Base-by-base conservation (phyloP, 1,140 invertebrate species). In the Drosophila fuyamai region DNA sequence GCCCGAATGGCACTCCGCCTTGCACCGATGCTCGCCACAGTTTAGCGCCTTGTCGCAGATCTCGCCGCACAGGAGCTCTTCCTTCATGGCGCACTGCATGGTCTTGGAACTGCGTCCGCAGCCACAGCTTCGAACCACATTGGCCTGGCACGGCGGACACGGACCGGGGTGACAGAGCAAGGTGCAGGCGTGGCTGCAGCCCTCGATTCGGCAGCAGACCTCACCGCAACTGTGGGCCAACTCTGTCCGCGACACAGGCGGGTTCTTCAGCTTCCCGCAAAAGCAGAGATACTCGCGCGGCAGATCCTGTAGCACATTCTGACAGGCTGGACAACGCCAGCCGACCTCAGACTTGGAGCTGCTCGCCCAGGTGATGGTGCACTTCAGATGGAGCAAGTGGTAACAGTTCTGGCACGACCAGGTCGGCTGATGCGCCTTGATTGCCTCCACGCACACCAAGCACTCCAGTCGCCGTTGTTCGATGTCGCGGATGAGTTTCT, bases 291-390 rank as follows among this genome's bases (percentile, higher is more conserved):
- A 98, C 16, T 96, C 94, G 1, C 94, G 93, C 1, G 97, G 97
- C 29, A 96, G 93, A 12, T 94, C 93, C 8, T 94, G 90, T 38
- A 94, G 94, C 1, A 96, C 94, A 85, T 96, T 96, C 88, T 98
- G 97, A 91, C 97, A 98, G 0, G 97, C 97, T 13, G 98, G 98
- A 92, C 98, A 99, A 16, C 98, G 94, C 98, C 98, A 99, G 23
- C 94, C 94, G 48, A 97, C 93, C 94, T 96, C 95, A 32, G 94
- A 94, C 90, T 96, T 94, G 18, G 97, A 97, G 40, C 96, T 96
- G 53, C 94, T 94, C 1, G 97, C 97, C 98, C 98, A 99, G 85
- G 97, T 97, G 70, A 96, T 95, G 41, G 97, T 96, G 92, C 98
- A 99, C 59, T 95, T 94, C 3, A 99, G 93, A 93, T 99, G 98